Percentiles rank a stretch among this genome's conserved stretches.
phyloP scores from a whole-genome alignment of 1,140 invertebrate genomes.

The Aphelenchoides besseyi region DNA sequence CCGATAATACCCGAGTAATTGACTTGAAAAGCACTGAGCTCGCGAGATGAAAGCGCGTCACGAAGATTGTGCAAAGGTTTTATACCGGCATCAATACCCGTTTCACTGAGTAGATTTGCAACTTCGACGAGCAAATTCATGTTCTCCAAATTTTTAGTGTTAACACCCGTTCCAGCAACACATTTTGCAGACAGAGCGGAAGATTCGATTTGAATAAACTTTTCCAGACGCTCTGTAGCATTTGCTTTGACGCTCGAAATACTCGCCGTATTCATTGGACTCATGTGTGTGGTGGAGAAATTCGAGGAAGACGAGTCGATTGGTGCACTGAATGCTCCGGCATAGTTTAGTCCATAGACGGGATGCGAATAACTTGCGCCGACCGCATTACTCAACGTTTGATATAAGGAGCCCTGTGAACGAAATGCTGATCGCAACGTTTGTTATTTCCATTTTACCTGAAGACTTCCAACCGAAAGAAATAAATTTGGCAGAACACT shows the following conservation, averaged over 20 bases:
- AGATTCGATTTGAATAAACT: slow-evolving; percentile 16
- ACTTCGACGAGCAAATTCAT: slow-evolving; percentile 24
- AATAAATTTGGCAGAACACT: slow-evolving; percentile 1
- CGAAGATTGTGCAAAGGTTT: slow-evolving; percentile 45
- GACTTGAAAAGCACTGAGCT: slow-evolving; percentile 57
- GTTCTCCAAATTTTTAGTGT: slow-evolving; percentile 16
- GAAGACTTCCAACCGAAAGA: neutral
- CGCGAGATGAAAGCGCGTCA: slow-evolving; percentile 33
- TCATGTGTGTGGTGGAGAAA: neutral
- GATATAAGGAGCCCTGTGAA: slow-evolving; percentile 10
- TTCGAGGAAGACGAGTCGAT: slow-evolving; percentile 4
- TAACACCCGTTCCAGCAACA: neutral
- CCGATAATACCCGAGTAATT: slow-evolving; percentile 55
- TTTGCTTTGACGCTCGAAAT: neutral
- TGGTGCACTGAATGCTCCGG: neutral
- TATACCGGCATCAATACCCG: slow-evolving; percentile 31
- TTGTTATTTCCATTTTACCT: neutral
- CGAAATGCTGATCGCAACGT: neutral
- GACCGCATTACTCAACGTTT: slow-evolving; percentile 14
- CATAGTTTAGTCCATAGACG: neutral
- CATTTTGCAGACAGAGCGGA: neutral
- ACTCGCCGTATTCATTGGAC: neutral
- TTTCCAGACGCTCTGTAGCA: slow-evolving; percentile 13
- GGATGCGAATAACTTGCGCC: neutral
- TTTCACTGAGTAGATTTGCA: slow-evolving; percentile 15